Base-by-base conservation (phyloP, 30 jellyfish, hydroid and myxozoan genomes). In the Aurelia coerulea region DNA sequence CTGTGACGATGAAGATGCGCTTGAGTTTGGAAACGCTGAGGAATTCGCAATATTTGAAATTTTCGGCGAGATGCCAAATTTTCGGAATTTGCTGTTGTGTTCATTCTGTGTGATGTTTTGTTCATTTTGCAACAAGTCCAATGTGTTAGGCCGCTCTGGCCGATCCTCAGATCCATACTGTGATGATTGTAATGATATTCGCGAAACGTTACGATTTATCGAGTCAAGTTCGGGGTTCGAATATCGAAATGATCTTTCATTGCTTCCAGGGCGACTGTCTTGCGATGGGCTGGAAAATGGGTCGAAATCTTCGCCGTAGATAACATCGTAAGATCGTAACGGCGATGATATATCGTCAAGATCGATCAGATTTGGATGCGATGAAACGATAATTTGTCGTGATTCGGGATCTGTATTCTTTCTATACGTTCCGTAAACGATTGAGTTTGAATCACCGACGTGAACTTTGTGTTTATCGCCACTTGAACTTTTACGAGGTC, bases 1-100 rank as follows among this genome's bases (percentile, higher is more conserved):
- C 73, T 94, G 97, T 41, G 99, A 89, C 50, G 99, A 94, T 13
- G 99, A 94, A 65, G 97, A 83, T 3, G 97, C 85, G 62, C 86
- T 82, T 19, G 99, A 94, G 85, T 88, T 89, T 32, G 97, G 90
- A 73, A 88, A 94, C 31, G 99, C 96, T 2, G 96, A 96, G 58
- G 87, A 53, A 74, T 90, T 62, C 51, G 85, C 71, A 32, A 79
- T 58, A 49, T 63, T 79, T 11, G 92, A 56, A 11, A 74, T 59
- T 73, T 75, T 79, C 31, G 97, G 91, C 46, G 84, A 37, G 64
- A 54, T 82, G 37, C 70, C 91, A 29, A 73, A 17, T 39, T 85
- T 79, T 3, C 89, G 80, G 49, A 59, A 49, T 15, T 54, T 74
- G 14, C 12, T 46, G 15, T 46, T 46, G 13, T 46, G 56, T 46